Percentiles rank a stretch among this genome's conserved stretches.
These are phyloP conservation scores for Pristionchus exspectatus DNA, from an alignment of 2,888 invertebrate genomes.

Conservation along the genomic window DNA sequence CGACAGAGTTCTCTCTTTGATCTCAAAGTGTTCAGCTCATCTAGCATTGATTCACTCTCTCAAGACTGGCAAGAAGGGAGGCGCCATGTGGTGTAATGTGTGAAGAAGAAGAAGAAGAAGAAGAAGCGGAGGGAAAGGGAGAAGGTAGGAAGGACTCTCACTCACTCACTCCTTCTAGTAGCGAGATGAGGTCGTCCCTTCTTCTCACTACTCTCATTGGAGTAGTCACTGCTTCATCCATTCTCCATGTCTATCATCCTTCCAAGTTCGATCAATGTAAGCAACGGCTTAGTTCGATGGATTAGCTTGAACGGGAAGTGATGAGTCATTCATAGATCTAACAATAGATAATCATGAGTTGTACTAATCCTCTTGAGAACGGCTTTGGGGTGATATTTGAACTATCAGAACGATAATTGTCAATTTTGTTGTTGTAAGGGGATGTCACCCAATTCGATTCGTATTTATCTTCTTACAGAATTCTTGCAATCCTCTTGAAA, in stretches of 20 bases:
- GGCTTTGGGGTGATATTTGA: background rate
- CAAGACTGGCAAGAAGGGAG: background rate
- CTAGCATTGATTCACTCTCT: no score
- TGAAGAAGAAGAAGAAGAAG: slow-evolving; percentile 21
- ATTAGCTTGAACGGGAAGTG: background rate
- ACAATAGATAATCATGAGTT: no score
- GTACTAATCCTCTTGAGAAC: no score
- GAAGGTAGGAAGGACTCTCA: background rate
- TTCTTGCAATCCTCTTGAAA: no score
- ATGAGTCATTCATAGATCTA: background rate
- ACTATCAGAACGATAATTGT: background rate
- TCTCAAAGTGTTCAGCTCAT: no score
- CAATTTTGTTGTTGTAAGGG: background rate
- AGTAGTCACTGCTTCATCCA: background rate
- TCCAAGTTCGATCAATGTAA: background rate
- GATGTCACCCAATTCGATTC: background rate
- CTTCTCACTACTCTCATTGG: background rate
- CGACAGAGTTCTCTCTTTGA: no score
- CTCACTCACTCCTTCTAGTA: background rate
- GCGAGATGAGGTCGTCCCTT: background rate
- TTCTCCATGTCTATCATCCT: background rate
- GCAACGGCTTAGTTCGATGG: background rate
- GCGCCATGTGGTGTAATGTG: background rate
- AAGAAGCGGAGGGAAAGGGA: background rate
- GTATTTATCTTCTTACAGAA: no score